Percentiles rank a stretch among this genome's conserved stretches.
Evolutionary conservation across 2,113 vertebrate species (phyloP).

Genomic region (Budorcas taxicolor): DNA sequence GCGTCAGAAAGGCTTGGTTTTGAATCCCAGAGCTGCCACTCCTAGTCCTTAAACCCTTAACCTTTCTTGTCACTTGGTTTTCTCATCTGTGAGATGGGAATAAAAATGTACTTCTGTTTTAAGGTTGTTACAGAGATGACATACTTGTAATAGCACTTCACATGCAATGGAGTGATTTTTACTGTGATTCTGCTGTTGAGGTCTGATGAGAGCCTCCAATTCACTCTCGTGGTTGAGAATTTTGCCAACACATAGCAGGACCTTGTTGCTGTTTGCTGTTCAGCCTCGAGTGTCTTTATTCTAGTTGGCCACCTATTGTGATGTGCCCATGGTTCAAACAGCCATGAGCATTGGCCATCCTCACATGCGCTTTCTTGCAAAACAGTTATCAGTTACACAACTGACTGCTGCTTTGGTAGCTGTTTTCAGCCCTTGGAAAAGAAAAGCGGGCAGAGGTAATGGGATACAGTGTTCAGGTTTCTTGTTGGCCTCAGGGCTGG

Average conservation of each 20-base stretch:
- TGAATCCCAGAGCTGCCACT: not conserved
- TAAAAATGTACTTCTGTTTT: not conserved
- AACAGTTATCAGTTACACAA: not conserved
- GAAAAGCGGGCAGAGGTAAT: not conserved
- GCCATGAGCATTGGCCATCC: not conserved
- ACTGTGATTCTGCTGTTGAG: not conserved
- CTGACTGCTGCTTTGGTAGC: not conserved
- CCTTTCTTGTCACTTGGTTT: not conserved
- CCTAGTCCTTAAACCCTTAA: not conserved
- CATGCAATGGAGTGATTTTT: not conserved
- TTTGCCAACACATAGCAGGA: not conserved
- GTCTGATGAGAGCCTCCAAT: not conserved
- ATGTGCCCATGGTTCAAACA: not conserved
- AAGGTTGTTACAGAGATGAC: not conserved
- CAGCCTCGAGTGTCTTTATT: not conserved
- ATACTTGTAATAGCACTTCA: not conserved
- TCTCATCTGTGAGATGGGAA: not conserved
- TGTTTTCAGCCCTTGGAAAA: not conserved
- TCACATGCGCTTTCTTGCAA: not conserved
- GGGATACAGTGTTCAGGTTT: not conserved
- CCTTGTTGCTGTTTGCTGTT: not conserved
- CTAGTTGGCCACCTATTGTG: not conserved
- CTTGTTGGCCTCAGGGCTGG: not conserved
- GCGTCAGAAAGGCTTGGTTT: not conserved
- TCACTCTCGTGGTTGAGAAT: not conserved